Conservation (phyloP, 2,888 invertebrate species). For the Azorinus chamasolen region DNA sequence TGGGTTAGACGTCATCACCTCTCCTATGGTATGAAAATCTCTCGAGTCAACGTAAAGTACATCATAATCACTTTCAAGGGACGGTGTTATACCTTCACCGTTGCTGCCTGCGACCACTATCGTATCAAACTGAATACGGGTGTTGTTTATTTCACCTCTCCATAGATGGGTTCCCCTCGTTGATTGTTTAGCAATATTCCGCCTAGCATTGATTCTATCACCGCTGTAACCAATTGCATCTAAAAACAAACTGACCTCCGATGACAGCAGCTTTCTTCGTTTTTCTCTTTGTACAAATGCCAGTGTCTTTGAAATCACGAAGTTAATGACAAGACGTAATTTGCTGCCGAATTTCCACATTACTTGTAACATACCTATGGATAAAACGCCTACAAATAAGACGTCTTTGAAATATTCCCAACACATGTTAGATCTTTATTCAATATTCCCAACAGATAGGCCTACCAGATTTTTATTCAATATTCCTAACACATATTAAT, state of each 20-base stretch:
- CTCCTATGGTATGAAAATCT: not conserved
- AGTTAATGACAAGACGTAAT: no score
- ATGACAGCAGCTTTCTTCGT: no score
- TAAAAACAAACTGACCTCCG: not conserved
- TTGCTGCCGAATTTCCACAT: no score
- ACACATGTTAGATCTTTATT: no score
- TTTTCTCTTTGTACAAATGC: no score
- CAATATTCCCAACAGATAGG: no score
- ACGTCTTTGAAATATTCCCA: no score
- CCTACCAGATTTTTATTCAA: no score
- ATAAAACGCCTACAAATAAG: no score
- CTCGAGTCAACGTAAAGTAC: conserved; percentile 11
- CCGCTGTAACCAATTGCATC: conserved; percentile 19
- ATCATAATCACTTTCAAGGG: conserved; percentile 7
- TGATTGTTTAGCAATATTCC: not conserved
- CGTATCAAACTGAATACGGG: conserved; percentile 2
- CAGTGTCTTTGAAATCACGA: no score
- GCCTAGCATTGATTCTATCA: conserved; percentile 13
- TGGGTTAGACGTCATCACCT: not conserved
- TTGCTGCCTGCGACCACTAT: conserved; percentile 17
- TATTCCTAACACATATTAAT: no score
- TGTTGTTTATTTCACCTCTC: conserved; percentile 4
- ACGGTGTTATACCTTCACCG: conserved; percentile 13
- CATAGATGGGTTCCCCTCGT: not conserved
- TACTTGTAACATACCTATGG: no score